A percentile compares a stretch with the other conserved stretches of the same genome.
Conservation (phyloP, 2,888 invertebrate genomes). For the Pheosia tremula region DNA sequence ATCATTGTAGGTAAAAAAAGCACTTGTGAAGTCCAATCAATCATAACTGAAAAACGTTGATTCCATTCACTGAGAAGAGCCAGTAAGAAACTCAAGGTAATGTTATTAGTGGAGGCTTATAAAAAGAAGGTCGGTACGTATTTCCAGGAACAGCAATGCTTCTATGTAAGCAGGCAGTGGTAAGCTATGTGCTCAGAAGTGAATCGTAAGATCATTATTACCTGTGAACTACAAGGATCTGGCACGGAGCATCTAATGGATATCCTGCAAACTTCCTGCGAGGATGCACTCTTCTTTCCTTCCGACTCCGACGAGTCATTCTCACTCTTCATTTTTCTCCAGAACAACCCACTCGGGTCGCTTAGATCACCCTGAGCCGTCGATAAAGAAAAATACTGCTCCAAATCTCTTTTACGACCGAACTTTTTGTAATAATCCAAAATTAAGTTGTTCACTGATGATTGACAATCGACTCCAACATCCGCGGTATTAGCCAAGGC, state of each 20-base stretch:
- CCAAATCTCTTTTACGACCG: conserved; percentile 86
- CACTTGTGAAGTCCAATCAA: too few relatives aligned
- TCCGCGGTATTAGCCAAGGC: conserved; percentile 26
- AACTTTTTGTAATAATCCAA: conserved; percentile 89
- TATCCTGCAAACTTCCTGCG: conserved; percentile 73
- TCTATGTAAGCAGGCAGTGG: too few relatives aligned
- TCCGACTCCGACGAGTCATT: conserved; percentile 74
- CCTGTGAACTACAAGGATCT: conserved; percentile 64
- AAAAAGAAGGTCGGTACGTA: too few relatives aligned
- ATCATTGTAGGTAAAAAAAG: too few relatives aligned
- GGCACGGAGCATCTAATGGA: conserved; percentile 72
- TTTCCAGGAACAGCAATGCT: too few relatives aligned
- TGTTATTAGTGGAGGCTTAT: too few relatives aligned
- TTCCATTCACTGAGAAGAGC: too few relatives aligned
- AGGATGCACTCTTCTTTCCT: conserved; percentile 67
- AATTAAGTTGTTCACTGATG: conserved; percentile 72
- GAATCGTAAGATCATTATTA: conserved; percentile 16
- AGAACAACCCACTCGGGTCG: conserved; percentile 71
- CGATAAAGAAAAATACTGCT: conserved; percentile 86
- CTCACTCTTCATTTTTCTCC: conserved; percentile 75
- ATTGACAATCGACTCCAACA: conserved; percentile 42
- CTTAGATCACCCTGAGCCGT: conserved; percentile 73
- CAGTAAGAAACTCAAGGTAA: too few relatives aligned
- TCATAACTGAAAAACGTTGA: too few relatives aligned
- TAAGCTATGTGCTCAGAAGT: too few relatives aligned